Base-by-base conservation (phyloP, 2,888 invertebrate genomes). In the Calliopum simillimum region DNA sequence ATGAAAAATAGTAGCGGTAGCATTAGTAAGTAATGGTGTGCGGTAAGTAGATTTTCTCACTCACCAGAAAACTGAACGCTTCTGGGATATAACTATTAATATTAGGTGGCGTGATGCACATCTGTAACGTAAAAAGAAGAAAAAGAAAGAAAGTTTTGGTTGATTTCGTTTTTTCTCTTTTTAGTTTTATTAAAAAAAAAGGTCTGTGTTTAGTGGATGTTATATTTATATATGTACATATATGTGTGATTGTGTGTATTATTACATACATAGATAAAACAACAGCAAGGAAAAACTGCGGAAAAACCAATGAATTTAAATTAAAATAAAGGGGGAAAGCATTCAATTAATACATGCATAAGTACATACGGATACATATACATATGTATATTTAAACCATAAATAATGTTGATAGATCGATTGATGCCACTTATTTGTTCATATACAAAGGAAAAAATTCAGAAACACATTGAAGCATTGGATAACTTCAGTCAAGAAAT, bases 1-100 rank as follows among this genome's bases (percentile, higher is more conserved):
- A 59, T 23, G n/a, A 51, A 43, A 25, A 21, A 59, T 16, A 47
- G 44, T 49, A 16, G 25, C 23, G 44, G 14, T 55, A 46, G 49
- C n/a, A n/a, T n/a, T 33, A 63, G 43, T 41, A 21, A 41, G 59
- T 56, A 23, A 11, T 53, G 12, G 55, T 44, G 33, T 33, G 33
- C 33, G 33, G 33, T 33, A 33, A 4, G 33, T 49, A 14, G 14
- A 64, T 58, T 65, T 49, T 75, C 59, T 69, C 77, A 82, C 82
- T 82, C 82, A 82, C 82, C 82, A 82, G 82, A 82, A 82, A 82
- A 82, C 81, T 81, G 82, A 82, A 81, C 74, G 81, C 82, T 81
- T 81, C 81, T 82, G 82, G 81, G 81, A 82, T 82, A 81, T 82
- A 82, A 79, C 79, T 82, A 82, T 82, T 81, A 79, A 82, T 81